Percentiles rank a stretch among this genome's conserved stretches.
Evolutionary conservation across 30 jellyfish, hydroid and myxozoan species (phyloP).

Genomic region (Rhopilema esculentum): DNA sequence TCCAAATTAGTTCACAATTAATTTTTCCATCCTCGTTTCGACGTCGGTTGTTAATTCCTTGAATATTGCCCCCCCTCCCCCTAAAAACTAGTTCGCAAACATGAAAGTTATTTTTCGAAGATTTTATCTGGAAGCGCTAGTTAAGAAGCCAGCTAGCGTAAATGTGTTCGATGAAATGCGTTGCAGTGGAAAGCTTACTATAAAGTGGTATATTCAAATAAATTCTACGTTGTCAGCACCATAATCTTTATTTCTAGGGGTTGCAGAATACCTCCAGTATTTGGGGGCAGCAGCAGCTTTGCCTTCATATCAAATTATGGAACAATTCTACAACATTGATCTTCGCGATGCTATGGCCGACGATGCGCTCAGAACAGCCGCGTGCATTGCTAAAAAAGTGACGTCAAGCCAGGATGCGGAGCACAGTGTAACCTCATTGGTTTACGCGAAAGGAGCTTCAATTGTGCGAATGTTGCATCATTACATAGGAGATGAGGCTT

Average conservation of each 20-base stretch:
- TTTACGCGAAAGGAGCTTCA: constrained; percentile 91
- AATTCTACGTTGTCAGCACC: too few species aligned
- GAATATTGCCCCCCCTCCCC: too few species aligned
- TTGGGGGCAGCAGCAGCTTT: constrained; percentile 73
- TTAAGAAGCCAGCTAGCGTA: too few species aligned
- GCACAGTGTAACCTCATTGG: constrained; percentile 66
- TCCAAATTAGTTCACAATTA: too few species aligned
- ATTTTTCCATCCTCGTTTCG: too few species aligned
- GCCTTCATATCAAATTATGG: constrained; percentile 77
- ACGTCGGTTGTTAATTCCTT: too few species aligned
- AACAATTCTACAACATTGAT: constrained; percentile 58
- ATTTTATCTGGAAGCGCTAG: too few species aligned
- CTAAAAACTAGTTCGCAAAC: too few species aligned
- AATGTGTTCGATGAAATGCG: too few species aligned
- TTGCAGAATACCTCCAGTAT: constrained; percentile 81
- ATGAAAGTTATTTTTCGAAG: too few species aligned
- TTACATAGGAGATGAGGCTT: constrained; percentile 79
- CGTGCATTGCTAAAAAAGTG: constrained; percentile 70
- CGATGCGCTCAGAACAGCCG: constrained; percentile 73
- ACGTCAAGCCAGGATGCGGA: constrained; percentile 50
- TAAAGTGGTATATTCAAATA: too few species aligned
- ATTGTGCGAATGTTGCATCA: constrained; percentile 76
- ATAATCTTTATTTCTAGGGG: constrained; percentile 83
- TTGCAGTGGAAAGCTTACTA: too few species aligned
- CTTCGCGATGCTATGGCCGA: constrained; percentile 69